These are phyloP conservation scores for Octodon degus DNA, from an alignment of 2,113 vertebrate species.

Conservation along the genomic window DNA sequence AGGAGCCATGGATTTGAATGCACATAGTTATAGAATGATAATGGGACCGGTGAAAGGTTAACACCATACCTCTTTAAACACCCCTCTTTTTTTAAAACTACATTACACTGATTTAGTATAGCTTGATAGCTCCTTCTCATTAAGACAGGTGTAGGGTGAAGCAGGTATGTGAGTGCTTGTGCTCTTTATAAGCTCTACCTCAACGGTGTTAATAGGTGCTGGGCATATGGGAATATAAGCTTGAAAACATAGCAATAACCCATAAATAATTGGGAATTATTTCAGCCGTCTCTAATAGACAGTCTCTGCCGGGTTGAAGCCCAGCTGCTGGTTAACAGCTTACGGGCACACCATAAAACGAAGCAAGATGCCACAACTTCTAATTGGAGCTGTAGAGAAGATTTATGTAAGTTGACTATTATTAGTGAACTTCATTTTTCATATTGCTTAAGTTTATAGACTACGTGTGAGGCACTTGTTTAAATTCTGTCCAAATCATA, in stretches of 20 bases:
- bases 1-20: background rate
- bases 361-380: slow-evolving; percentile 65
- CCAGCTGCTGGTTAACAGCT: slow-evolving; percentile 71
- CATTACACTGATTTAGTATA: background rate
- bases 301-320: slow-evolving; percentile 34
- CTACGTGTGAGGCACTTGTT: background rate
- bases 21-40: background rate
- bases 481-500: slow-evolving; percentile 38
- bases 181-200: slow-evolving; percentile 17
- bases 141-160: background rate
- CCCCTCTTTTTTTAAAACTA: background rate
- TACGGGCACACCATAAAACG: slow-evolving; percentile 67
- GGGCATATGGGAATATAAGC: slow-evolving; percentile 65
- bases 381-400: slow-evolving; percentile 75
- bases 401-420: slow-evolving; percentile 79
- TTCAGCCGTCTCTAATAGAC: slow-evolving; percentile 71
- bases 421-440: slow-evolving; percentile 70
- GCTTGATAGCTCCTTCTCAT: background rate
- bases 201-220: slow-evolving; percentile 59
- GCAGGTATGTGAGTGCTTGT: background rate
- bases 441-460: slow-evolving; percentile 68
- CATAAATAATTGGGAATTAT: slow-evolving; percentile 78
- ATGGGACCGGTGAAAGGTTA: background rate
- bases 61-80: background rate
- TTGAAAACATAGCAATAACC: slow-evolving; percentile 63